phyloP scores from a whole-genome alignment of 2,797 vertebrate species.

The Lacerta bilineata region DNA sequence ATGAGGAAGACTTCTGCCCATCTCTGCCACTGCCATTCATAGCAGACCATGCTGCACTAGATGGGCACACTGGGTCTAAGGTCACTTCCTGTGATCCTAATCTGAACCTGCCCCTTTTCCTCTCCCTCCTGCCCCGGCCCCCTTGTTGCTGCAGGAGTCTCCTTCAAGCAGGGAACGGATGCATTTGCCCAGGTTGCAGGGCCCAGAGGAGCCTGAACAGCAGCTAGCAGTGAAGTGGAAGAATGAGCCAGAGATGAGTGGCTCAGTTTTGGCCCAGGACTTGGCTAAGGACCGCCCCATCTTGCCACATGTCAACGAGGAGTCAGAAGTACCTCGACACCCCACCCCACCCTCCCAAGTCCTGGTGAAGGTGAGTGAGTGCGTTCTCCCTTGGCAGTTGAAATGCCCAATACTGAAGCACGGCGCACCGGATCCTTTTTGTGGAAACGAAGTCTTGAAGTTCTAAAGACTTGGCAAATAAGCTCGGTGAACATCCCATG shows the following conservation, averaged over 20 bases:
- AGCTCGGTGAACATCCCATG: not conserved
- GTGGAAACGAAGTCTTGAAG: not conserved
- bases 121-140: slow-evolving; percentile 10
- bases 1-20: not conserved
- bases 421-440: not conserved
- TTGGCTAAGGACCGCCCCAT: not conserved
- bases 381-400: too few relatives aligned
- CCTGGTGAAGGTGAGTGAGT: slow-evolving; percentile 24
- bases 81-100: not conserved
- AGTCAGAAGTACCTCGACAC: not conserved
- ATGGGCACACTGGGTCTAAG: not conserved
- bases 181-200: slow-evolving; percentile 13
- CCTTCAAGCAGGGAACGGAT: slow-evolving; percentile 6
- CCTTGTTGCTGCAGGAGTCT: slow-evolving; percentile 20
- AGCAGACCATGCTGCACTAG: not conserved
- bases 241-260: not conserved
- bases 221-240: not conserved
- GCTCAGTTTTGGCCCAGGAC: not conserved
- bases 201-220: not conserved
- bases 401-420: not conserved
- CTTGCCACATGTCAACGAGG: not conserved
- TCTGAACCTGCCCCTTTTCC: not conserved
- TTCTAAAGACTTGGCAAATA: not conserved
- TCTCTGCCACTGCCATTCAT: too few relatives aligned
- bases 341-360: not conserved